phyloP scores from a whole-genome alignment of 2,888 invertebrate species.

The Andrena bicolor region DNA sequence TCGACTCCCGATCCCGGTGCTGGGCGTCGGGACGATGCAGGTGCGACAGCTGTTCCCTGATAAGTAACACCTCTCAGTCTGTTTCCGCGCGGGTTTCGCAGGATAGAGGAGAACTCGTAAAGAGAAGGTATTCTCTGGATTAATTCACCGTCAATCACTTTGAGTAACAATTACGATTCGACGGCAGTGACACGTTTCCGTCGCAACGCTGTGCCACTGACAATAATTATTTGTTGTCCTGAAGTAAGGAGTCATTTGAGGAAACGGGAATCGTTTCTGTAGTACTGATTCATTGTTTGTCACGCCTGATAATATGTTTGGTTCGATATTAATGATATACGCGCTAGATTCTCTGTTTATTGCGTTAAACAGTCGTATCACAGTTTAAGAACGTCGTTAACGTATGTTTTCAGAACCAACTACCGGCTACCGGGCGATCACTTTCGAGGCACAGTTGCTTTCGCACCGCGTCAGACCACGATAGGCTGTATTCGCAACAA shows the following conservation, averaged over 20 bases:
- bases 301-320: neutral
- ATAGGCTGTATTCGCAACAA: neutral
- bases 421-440: slow-evolving; percentile 26
- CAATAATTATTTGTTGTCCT: neutral
- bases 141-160: slow-evolving; percentile 1
- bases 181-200: neutral
- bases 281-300: neutral
- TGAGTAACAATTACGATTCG: neutral
- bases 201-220: neutral
- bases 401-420: neutral
- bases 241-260: neutral
- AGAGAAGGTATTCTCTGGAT: neutral
- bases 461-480: slow-evolving; percentile 18
- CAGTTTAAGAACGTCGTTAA: neutral
- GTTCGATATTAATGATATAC: neutral
- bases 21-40: slow-evolving; percentile 62
- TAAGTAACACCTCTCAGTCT: slow-evolving; percentile 36
- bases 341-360: neutral
- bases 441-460: neutral
- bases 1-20: slow-evolving; percentile 44
- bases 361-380: neutral
- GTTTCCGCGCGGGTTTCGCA: slow-evolving; percentile 19
- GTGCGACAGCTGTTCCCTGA: slow-evolving; percentile 69
- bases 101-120: neutral
- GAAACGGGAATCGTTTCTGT: neutral